Evolutionary conservation across 2,888 invertebrate genomes (phyloP), one percentile per base, ranked within the genome.

Genomic region (Tridacna crocea): DNA sequence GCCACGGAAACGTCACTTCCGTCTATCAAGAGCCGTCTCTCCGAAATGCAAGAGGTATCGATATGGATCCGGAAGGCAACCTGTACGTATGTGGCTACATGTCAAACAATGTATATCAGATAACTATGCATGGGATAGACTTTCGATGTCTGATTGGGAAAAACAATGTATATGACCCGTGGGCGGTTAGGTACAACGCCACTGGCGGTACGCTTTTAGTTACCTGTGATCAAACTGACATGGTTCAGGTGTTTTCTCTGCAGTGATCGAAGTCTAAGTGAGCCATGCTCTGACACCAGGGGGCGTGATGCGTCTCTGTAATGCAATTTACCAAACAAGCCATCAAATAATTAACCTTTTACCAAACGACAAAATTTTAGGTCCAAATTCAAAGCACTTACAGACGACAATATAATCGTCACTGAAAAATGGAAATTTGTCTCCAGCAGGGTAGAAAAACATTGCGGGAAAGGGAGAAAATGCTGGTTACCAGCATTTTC

Each of bases 51-150:
- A 78, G 83, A 19, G 84, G 87, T 6, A 84, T 87, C n/a, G 83
- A 83, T 60, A 72, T 83, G 65, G 87, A 87, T 48, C 74, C 36
- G n/a, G 84, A 83, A 60, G 87, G 87, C 6, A 87, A 87, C 58
- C 63, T 87, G 26, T 87, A 84, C 74, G 87, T 87, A 19, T 87
- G 87, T 75, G 87, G 87, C 13, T 87, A 84, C 63, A 84, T 84
- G 84, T 87, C 87, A 4, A 84, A 83, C 65, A 84, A 61, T 26
- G 77, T 87, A 15, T 80, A 83, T n/a, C 84, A 87, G 55, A 83
- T 84, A 15, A 84, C 86, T 12, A 78, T 84, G 84, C 84, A 86
- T 47, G 83, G 86, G 4, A 86, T 86, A 13, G 86, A 86, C 68
- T 86, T 86, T 80, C 82, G 86, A 17, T 78, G 78, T 72, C 65